phyloP scores from a whole-genome alignment of 2,113 vertebrate species.

The Stigmatopora nigra region DNA sequence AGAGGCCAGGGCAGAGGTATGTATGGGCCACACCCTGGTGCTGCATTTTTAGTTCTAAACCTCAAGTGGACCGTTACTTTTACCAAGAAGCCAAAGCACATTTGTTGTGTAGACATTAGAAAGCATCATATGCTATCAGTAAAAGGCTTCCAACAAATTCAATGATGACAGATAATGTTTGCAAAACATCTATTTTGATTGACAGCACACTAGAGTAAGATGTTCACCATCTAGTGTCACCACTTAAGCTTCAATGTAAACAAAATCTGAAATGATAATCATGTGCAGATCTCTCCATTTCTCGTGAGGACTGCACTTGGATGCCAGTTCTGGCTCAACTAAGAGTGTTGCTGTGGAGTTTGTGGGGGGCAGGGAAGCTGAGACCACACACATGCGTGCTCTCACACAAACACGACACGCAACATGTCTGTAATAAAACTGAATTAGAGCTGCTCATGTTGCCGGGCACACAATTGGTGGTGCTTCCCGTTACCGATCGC shows the following conservation, averaged over 20 bases:
- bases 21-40: constrained; percentile 58
- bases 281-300: constrained; percentile 38
- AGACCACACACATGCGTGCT: constrained; percentile 54
- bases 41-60: constrained; percentile 18
- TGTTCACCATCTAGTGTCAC: constrained; percentile 25
- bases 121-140: constrained; percentile 30
- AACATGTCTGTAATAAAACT: constrained; percentile 23
- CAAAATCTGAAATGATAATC: constrained; percentile 42
- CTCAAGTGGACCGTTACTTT: constrained; percentile 30
- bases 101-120: constrained; percentile 45
- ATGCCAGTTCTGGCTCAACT: constrained; percentile 37
- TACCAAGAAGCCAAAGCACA: constrained; percentile 24
- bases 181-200: constrained; percentile 18
- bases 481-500: not conserved
- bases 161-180: constrained; percentile 23
- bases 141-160: not conserved
- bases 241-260: constrained; percentile 22
- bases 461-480: constrained; percentile 21
- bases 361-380: constrained; percentile 47
- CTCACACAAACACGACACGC: constrained; percentile 20
- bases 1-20: constrained; percentile 57
- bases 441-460: constrained; percentile 30
- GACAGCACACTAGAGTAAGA: constrained; percentile 1
- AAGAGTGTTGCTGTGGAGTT: constrained; percentile 10
- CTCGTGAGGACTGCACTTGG: constrained; percentile 15